These are phyloP conservation scores for Lucinisca nassula DNA, from an alignment of 2,888 invertebrate genomes.

Conservation along the genomic window DNA sequence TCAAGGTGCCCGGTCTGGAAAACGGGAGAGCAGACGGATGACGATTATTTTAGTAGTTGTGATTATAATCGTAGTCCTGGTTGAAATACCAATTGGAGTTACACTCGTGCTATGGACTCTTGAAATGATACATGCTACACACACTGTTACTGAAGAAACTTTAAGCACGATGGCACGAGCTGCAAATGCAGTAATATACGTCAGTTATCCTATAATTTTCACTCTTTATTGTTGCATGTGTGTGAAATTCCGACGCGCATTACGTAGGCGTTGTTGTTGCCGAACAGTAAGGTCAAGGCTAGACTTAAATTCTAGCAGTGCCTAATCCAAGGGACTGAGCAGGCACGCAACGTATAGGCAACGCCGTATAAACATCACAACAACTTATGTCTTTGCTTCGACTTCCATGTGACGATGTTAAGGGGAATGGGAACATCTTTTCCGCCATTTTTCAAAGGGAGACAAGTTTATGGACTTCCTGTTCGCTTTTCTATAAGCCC, in stretches of 20 bases:
- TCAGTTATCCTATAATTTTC: constrained; percentile 97
- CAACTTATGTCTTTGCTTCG: too few species aligned
- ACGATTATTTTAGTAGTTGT: constrained; percentile 87
- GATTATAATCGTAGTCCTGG: constrained; percentile 87
- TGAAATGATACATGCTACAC: constrained; percentile 73
- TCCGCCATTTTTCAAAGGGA: too few species aligned
- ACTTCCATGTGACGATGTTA: too few species aligned
- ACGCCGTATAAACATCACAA: too few species aligned
- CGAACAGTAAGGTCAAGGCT: not conserved
- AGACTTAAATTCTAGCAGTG: not conserved
- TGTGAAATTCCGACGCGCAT: constrained; percentile 92
- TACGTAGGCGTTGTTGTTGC: not conserved
- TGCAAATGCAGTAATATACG: constrained; percentile 96
- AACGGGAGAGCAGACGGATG: constrained; percentile 78
- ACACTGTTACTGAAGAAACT: constrained; percentile 59
- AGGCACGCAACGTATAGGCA: too few species aligned
- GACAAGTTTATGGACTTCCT: too few species aligned
- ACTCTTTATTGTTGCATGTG: constrained; percentile 98
- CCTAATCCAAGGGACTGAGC: too few species aligned
- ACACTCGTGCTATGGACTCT: constrained; percentile 93
- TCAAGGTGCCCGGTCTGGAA: constrained; percentile 68
- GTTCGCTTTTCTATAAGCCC: too few species aligned
- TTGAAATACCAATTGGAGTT: constrained; percentile 88
- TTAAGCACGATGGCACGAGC: constrained; percentile 87
- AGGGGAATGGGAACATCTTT: too few species aligned